phyloP scores from a whole-genome alignment of 2,888 invertebrate species.

The Himalopsyche tibetana region DNA sequence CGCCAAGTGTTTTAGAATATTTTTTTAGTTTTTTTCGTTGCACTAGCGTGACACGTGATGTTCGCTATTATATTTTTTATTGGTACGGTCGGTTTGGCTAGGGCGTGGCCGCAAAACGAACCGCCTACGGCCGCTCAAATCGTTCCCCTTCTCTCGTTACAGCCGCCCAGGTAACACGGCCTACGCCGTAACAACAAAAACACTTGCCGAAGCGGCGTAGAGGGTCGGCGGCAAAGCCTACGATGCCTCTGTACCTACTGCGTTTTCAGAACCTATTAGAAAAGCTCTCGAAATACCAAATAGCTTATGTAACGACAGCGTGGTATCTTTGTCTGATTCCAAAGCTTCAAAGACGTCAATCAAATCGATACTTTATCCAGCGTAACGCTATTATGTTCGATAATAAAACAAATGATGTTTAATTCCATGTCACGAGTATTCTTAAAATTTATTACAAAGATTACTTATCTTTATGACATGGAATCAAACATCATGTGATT shows the following conservation, averaged over 20 bases:
- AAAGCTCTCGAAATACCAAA: neutral
- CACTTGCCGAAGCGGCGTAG: constrained; percentile 51
- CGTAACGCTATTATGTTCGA: too few species aligned
- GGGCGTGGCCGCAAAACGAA: constrained; percentile 35
- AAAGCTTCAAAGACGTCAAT: too few species aligned
- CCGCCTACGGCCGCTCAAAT: constrained; percentile 43
- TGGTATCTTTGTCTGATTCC: too few species aligned
- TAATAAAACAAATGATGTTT: too few species aligned
- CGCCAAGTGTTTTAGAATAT: constrained; percentile 11
- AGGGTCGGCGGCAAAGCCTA: constrained; percentile 36
- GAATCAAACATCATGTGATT: too few species aligned
- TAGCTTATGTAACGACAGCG: neutral
- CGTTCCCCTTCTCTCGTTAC: constrained; percentile 35
- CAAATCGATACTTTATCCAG: too few species aligned
- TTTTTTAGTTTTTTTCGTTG: constrained; percentile 23
- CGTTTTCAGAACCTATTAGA: neutral
- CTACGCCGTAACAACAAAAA: constrained; percentile 51
- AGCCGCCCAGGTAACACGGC: constrained; percentile 38
- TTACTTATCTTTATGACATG: too few species aligned
- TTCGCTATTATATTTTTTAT: constrained; percentile 42
- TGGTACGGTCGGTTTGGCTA: constrained; percentile 36
- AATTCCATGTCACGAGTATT: too few species aligned
- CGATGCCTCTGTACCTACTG: constrained; percentile 13
- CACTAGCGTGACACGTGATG: constrained; percentile 42
- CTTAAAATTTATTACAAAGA: too few species aligned